These are phyloP conservation scores for Cotesia vestalis DNA, from an alignment of 1,140 invertebrate species.

Conservation along the genomic window DNA sequence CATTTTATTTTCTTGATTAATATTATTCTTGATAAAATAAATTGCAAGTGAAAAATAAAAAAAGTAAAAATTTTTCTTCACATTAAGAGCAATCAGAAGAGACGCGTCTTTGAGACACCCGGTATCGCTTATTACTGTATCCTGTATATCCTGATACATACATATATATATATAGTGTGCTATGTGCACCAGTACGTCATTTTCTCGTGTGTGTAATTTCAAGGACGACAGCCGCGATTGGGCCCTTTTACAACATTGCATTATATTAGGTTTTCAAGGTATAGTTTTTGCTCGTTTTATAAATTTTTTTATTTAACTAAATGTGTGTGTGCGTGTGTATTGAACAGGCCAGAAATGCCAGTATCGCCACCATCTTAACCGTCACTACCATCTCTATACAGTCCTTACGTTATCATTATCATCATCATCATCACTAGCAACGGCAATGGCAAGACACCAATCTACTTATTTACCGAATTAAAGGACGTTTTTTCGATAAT, in stretches of 20 bases:
- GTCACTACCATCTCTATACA: too few relatives aligned
- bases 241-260: background rate
- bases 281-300: too few relatives aligned
- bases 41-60: slow-evolving; percentile 16
- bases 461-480: background rate
- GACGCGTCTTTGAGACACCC: slow-evolving; percentile 24
- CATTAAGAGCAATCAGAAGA: background rate
- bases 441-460: too few relatives aligned
- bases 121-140: slow-evolving; percentile 29
- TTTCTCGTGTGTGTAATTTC: slow-evolving; percentile 14
- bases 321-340: background rate
- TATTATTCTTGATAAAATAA: background rate
- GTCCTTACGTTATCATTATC: too few relatives aligned
- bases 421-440: too few relatives aligned
- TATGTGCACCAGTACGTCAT: background rate
- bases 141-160: background rate
- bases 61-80: slow-evolving; percentile 18
- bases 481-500: background rate
- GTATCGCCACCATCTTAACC: too few relatives aligned
- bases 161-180: background rate
- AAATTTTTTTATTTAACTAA: too few relatives aligned
- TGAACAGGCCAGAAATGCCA: slow-evolving; percentile 14
- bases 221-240: slow-evolving; percentile 19
- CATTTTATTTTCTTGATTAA: too few relatives aligned
- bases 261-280: too few relatives aligned